Evolutionary conservation across 2,797 vertebrate genomes (phyloP).

Genomic region (Stomatorhinus walkeri): DNA sequence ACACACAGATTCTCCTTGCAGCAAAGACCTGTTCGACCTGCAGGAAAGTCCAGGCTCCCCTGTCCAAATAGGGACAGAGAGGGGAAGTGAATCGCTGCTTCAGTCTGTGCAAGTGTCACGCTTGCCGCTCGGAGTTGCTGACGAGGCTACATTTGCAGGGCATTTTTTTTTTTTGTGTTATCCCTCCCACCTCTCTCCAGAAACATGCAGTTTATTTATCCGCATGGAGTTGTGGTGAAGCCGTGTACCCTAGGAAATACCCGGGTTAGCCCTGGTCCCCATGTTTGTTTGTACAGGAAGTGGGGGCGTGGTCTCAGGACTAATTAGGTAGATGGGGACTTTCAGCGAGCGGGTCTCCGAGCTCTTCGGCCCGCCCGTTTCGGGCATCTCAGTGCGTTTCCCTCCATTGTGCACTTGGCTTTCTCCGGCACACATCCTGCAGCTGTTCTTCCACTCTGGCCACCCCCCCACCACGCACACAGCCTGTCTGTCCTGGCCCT

Average conservation of each 20-base stretch:
- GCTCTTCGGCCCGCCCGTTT: background rate
- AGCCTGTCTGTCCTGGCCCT: background rate
- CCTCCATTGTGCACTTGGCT: background rate
- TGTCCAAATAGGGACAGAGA: background rate
- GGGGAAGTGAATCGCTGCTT: background rate
- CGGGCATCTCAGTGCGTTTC: background rate
- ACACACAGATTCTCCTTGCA: background rate
- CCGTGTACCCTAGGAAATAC: background rate
- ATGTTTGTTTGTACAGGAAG: background rate
- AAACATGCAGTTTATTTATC: background rate
- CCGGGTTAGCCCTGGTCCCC: background rate
- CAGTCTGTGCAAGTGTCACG: background rate
- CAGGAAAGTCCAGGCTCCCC: background rate
- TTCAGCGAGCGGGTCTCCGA: background rate
- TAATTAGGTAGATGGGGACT: background rate
- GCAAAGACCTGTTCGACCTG: background rate
- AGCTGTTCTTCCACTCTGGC: background rate
- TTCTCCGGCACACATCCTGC: background rate
- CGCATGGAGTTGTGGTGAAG: background rate
- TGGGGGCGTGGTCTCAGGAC: background rate
- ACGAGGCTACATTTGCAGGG: background rate
- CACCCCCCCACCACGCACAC: background rate
- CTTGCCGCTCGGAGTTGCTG: background rate
- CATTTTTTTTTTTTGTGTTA: background rate
- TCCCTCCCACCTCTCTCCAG: background rate